phyloP scores from a whole-genome alignment of 2,797 vertebrate genomes.

The Lindbergichthys nudifrons region DNA sequence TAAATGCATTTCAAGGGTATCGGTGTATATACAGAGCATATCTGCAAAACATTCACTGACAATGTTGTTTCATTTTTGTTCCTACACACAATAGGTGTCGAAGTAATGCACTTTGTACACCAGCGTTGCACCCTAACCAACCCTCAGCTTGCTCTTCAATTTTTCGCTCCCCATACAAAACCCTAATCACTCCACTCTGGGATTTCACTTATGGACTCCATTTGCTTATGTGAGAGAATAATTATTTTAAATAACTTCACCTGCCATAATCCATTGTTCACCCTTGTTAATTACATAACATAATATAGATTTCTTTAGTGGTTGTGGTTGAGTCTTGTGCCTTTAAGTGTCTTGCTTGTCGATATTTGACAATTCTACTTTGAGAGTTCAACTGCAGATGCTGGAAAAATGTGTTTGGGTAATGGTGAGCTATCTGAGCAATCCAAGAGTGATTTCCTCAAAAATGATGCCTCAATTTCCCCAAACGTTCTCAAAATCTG shows the following conservation, averaged over 20 bases:
- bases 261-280: not conserved
- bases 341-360: not conserved
- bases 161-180: too few relatives aligned
- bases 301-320: not conserved
- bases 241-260: too few relatives aligned
- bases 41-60: not conserved
- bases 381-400: not conserved
- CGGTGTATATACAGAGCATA: not conserved
- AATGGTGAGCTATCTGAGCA: not conserved
- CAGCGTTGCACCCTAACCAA: not conserved
- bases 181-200: not conserved
- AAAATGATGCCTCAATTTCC: not conserved
- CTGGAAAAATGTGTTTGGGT: not conserved
- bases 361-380: slow-evolving; percentile 8
- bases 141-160: too few relatives aligned
- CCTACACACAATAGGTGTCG: not conserved
- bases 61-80: not conserved
- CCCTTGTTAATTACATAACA: not conserved
- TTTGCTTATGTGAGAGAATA: too few relatives aligned
- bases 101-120: not conserved
- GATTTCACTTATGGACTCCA: too few relatives aligned
- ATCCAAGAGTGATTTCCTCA: not conserved
- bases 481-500: not conserved
- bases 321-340: not conserved
- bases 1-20: not conserved